A percentile compares a stretch with the other conserved stretches of the same genome.
Conservation (phyloP, 2,888 invertebrate species). For the Callosobruchus maculatus region DNA sequence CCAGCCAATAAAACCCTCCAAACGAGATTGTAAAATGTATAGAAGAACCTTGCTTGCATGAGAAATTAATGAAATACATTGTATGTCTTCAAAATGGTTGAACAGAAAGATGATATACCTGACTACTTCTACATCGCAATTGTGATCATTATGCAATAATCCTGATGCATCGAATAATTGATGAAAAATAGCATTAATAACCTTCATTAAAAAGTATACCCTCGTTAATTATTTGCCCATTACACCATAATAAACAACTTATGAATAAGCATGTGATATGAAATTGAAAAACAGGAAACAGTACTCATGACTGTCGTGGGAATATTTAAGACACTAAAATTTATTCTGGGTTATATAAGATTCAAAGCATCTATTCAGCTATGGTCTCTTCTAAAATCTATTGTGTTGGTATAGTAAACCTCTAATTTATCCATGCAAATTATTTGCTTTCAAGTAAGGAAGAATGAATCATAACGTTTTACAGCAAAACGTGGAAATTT, state of each 20-base stretch:
- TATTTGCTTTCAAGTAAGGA: neutral
- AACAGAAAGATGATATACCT: too few species aligned
- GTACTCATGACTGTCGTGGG: conserved; percentile 12
- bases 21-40: too few species aligned
- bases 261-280: conserved; percentile 11
- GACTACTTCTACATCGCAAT: neutral
- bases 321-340: conserved; percentile 10
- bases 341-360: conserved; percentile 1
- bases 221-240: conserved; percentile 14
- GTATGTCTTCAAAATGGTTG: too few species aligned
- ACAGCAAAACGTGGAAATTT: too few species aligned
- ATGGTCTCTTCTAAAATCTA: neutral
- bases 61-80: too few species aligned
- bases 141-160: conserved; percentile 3
- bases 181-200: conserved; percentile 11
- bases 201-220: conserved; percentile 7
- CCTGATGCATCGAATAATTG: conserved; percentile 1
- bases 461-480: too few species aligned
- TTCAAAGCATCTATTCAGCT: neutral
- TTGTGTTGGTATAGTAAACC: neutral
- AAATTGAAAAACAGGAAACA: conserved; percentile 17
- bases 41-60: too few species aligned
- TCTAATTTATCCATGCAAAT: neutral
- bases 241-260: conserved; percentile 15
- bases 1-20: too few species aligned